phyloP scores from a whole-genome alignment of 1,140 invertebrate genomes.

The Philopotamus ludificatus region DNA sequence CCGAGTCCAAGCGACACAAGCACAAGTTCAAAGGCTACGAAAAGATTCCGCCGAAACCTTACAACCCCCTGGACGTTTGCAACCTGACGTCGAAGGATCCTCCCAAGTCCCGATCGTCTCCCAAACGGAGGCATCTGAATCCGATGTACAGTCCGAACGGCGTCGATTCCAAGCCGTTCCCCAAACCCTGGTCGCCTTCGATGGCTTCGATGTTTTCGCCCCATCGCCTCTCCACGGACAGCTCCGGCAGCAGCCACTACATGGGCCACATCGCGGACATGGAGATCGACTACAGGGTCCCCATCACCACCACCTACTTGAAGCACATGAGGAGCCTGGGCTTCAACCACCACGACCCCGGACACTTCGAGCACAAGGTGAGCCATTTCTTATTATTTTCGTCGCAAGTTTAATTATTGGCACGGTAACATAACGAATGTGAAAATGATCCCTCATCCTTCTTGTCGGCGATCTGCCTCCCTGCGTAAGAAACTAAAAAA shows the following conservation, averaged over 20 bases:
- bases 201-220: slow-evolving; percentile 54
- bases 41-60: slow-evolving; percentile 56
- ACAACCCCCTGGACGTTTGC: slow-evolving; percentile 66
- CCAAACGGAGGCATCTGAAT: slow-evolving; percentile 50
- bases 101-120: slow-evolving; percentile 53
- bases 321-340: slow-evolving; percentile 73
- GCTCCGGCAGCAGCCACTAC: slow-evolving; percentile 41
- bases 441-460: slow-evolving; percentile 24
- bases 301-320: slow-evolving; percentile 82
- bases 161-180: slow-evolving; percentile 45
- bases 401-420: background rate
- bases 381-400: slow-evolving; percentile 31
- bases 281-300: slow-evolving; percentile 75
- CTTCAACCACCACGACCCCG: slow-evolving; percentile 58
- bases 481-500: slow-evolving; percentile 21
- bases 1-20: slow-evolving; percentile 45
- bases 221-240: slow-evolving; percentile 48
- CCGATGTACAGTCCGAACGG: slow-evolving; percentile 41
- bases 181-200: slow-evolving; percentile 38
- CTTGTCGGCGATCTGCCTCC: slow-evolving; percentile 27
- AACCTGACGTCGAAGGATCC: slow-evolving; percentile 67
- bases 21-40: slow-evolving; percentile 43
- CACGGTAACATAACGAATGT: slow-evolving; percentile 8
- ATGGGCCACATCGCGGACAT: slow-evolving; percentile 49
- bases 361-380: slow-evolving; percentile 61